phyloP scores from a whole-genome alignment of 2,113 vertebrate species.

The Cryptomyrus ogoouensis region DNA sequence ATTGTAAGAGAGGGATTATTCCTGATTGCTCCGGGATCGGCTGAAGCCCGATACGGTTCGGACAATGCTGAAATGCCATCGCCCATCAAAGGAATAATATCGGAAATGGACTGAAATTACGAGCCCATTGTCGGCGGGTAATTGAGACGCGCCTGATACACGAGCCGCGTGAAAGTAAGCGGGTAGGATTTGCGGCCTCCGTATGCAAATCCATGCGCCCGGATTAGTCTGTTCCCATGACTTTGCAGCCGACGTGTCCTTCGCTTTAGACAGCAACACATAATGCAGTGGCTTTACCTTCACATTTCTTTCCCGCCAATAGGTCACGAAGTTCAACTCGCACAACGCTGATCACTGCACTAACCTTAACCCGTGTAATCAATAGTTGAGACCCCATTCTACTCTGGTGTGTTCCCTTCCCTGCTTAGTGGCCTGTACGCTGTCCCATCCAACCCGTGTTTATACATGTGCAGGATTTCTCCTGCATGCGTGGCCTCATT shows the following conservation, averaged over 20 bases:
- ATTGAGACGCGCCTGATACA: constrained; percentile 12
- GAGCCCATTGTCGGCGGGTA: constrained; percentile 13
- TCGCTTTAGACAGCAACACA: neutral
- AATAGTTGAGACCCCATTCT: neutral
- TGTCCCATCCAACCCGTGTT: neutral
- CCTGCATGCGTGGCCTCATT: neutral
- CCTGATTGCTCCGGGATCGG: neutral
- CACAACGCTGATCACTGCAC: neutral
- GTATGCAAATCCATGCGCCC: neutral
- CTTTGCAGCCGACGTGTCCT: neutral
- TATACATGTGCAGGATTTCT: neutral
- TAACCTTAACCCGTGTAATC: neutral
- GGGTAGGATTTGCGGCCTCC: neutral
- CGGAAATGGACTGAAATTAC: constrained; percentile 9
- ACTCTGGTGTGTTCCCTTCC: neutral
- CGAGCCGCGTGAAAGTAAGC: neutral
- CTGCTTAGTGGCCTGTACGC: neutral
- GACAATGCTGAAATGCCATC: neutral
- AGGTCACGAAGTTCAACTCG: neutral
- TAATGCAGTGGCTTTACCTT: neutral
- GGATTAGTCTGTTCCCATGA: constrained; percentile 8
- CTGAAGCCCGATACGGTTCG: neutral
- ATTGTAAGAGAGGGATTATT: constrained; percentile 13
- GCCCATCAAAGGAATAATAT: constrained; percentile 3
- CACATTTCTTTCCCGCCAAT: neutral